Conservation (phyloP, 2,888 invertebrate genomes). For the Athripsodes cinereus region DNA sequence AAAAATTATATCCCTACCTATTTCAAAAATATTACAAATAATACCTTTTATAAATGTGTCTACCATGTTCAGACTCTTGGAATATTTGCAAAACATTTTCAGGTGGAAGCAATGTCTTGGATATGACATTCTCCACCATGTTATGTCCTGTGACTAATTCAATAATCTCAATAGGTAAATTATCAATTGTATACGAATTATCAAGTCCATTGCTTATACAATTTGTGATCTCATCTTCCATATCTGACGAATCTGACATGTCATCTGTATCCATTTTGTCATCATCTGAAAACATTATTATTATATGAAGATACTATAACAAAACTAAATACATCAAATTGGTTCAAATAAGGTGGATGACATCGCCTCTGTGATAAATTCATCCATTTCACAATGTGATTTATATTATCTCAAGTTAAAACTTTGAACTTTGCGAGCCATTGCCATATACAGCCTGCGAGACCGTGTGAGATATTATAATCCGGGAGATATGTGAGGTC, state of each 20-base stretch:
- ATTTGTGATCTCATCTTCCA: constrained; percentile 35
- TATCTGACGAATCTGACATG: constrained; percentile 42
- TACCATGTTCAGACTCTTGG: constrained; percentile 46
- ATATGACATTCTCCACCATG: constrained; percentile 55
- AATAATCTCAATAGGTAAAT: constrained; percentile 51
- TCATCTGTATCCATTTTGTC: constrained; percentile 34
- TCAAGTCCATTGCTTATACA: constrained; percentile 31
- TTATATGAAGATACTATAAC: no score
- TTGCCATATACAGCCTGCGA: no score
- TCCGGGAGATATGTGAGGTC: no score
- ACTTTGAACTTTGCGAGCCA: no score
- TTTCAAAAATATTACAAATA: no score
- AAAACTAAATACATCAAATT: not conserved
- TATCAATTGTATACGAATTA: constrained; percentile 41
- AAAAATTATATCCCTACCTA: no score
- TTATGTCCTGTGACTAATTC: constrained; percentile 55
- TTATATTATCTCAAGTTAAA: not conserved
- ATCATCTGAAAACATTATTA: constrained; percentile 28
- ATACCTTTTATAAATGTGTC: constrained; percentile 48
- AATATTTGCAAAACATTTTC: constrained; percentile 51
- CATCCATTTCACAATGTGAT: no score
- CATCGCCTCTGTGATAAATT: not conserved
- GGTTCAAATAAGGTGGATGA: no score
- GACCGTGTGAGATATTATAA: no score
- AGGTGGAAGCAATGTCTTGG: constrained; percentile 47